Base-by-base conservation (phyloP, 2,113 vertebrate species). In the Melanerpes aurifrons region DNA sequence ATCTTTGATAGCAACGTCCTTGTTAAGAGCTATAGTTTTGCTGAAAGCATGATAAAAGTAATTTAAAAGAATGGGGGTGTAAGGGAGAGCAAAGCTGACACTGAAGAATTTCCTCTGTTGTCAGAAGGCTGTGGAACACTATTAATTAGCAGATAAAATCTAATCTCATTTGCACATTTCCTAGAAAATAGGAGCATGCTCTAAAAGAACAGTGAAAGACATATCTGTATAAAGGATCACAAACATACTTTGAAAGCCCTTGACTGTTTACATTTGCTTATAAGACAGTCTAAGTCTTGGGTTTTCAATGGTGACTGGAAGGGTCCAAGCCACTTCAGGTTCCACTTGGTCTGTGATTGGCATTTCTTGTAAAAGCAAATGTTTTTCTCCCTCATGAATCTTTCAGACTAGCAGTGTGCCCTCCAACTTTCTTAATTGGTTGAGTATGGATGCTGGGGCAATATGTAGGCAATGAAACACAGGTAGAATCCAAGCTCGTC, bases 111-210 rank as follows among this genome's bases (percentile, higher is more conserved):
- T 86, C 35, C 9, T 86, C 81, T 94, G 89, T 82, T 92, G n/a
- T 90, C 70, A 82, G 71, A 89, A 94, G 56, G 20, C 70, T 76
- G 70, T 82, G 63, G 50, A 95, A 81, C 35, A 70, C 59, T 72
- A 72, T 87, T 94, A 94, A 94, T 91, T 90, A 93, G 81, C 64
- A 73, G 35, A 56, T 90, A 90, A 96, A 95, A 92, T 69, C 70
- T 86, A 53, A 89, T 70, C 56, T 90, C 35, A 85, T 94, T 89
- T 90, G 47, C 69, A 87, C 24, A 31, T 56, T 90, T 76, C 37
- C 63, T 70, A 76, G 70, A 85, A 82, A 79, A 92, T 90, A 82
- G 25, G 7, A 74, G 15, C 4, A 29, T 48, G 54, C 31, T 61
- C 50, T 81, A 88, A 72, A 78, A 78, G 63, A 88, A 82, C 35